phyloP scores from a whole-genome alignment of 2,888 invertebrate species.

The Thumatha senex region DNA sequence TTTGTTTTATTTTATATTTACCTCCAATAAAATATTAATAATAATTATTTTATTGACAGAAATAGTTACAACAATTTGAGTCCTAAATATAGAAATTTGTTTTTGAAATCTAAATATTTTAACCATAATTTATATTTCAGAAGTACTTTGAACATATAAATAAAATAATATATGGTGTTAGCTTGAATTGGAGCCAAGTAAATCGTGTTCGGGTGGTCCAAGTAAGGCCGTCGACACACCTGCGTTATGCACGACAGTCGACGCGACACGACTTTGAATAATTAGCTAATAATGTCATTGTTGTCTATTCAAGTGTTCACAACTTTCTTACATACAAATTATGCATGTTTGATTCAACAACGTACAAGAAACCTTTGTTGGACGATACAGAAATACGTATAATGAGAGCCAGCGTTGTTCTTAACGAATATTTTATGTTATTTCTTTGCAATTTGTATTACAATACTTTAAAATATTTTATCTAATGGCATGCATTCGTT shows the following conservation, averaged over 20 bases:
- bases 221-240: constrained; percentile 30
- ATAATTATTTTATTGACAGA: no score
- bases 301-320: constrained; percentile 41
- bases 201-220: constrained; percentile 41
- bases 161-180: constrained; percentile 55
- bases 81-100: no score
- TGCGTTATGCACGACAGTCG: constrained; percentile 28
- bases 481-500: no score
- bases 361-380: constrained; percentile 33
- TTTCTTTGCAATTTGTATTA: constrained; percentile 29
- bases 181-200: constrained; percentile 27
- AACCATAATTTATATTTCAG: constrained; percentile 15
- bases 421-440: constrained; percentile 23
- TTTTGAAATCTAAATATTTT: no score
- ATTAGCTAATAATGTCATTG: constrained; percentile 43
- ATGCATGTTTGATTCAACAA: constrained; percentile 22
- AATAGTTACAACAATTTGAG: no score
- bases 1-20: no score
- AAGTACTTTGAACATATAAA: constrained; percentile 24
- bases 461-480: constrained; percentile 15
- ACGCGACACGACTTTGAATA: constrained; percentile 42
- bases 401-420: constrained; percentile 18
- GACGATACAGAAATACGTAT: constrained; percentile 29
- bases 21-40: no score
- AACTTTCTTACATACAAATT: constrained; percentile 38